These are phyloP conservation scores for Nematopogon swammerdamellus DNA, from an alignment of 2,888 invertebrate genomes.

Conservation along the genomic window DNA sequence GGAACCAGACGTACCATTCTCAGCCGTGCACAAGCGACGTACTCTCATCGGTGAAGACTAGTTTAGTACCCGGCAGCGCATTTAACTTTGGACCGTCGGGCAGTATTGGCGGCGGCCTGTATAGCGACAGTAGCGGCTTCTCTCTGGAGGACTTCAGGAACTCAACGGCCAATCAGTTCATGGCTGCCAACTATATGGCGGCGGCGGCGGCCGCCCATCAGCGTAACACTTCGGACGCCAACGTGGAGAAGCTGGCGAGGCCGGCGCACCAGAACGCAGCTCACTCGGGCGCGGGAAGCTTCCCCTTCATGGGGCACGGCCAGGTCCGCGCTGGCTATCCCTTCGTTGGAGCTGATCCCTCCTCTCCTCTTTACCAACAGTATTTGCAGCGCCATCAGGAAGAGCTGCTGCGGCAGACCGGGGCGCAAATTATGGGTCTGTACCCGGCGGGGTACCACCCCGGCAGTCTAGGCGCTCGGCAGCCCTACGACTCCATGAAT, in stretches of 20 bases:
- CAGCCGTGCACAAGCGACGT: conserved; percentile 57
- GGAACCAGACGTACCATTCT: conserved; percentile 52
- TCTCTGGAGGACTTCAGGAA: conserved; percentile 64
- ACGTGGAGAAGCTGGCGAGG: conserved; percentile 39
- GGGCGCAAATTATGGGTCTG: conserved; percentile 60
- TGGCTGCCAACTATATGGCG: conserved; percentile 49
- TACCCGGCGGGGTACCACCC: conserved; percentile 64
- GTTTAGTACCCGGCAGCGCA: conserved; percentile 77
- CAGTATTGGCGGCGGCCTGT: conserved; percentile 56
- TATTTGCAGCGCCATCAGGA: conserved; percentile 64
- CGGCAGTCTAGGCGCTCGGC: conserved; percentile 61
- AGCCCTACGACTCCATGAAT: conserved; percentile 69
- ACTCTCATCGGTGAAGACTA: conserved; percentile 37
- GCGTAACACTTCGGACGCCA: conserved; percentile 28
- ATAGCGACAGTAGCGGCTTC: conserved; percentile 64
- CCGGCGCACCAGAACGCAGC: conserved; percentile 45
- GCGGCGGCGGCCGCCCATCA: conserved; percentile 37
- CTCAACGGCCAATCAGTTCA: conserved; percentile 61
- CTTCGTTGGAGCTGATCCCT: conserved; percentile 60
- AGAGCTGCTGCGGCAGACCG: conserved; percentile 55
- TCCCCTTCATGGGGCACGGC: conserved; percentile 60
- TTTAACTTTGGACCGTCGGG: conserved; percentile 78
- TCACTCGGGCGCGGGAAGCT: conserved; percentile 34
- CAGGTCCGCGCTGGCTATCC: conserved; percentile 60
- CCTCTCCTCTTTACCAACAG: conserved; percentile 69